Conservation (phyloP, 2,888 invertebrate species). For the Microctonus hyperodae region DNA sequence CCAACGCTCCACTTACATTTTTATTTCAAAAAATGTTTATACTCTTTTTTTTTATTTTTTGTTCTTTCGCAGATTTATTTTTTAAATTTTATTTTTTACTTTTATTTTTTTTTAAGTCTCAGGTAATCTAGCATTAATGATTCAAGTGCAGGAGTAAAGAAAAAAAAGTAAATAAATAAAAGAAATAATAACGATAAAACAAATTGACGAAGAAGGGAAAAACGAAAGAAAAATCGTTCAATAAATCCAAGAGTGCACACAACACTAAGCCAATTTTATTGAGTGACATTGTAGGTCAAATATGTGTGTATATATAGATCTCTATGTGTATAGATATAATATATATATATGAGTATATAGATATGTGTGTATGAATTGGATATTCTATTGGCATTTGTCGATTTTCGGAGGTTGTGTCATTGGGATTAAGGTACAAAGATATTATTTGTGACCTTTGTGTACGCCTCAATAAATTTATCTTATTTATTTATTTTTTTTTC, state of each 20-base stretch:
- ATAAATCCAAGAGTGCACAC: background rate
- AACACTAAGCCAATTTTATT: background rate
- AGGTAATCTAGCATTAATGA: background rate
- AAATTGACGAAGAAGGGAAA: background rate
- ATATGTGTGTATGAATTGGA: background rate
- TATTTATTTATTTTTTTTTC: background rate
- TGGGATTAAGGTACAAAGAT: background rate
- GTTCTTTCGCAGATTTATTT: too few species aligned
- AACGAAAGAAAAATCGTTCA: background rate
- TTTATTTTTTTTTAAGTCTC: background rate
- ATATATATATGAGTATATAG: background rate
- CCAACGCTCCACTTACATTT: background rate
- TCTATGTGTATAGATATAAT: background rate
- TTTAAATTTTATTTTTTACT: background rate
- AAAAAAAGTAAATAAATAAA: too few species aligned
- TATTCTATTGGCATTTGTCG: background rate
- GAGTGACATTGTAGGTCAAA: constrained; percentile 8
- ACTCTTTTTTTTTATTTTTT: background rate
- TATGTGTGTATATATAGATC: background rate
- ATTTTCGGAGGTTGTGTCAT: background rate
- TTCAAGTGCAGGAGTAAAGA: constrained; percentile 1
- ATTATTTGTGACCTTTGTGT: background rate
- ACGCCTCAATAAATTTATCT: background rate
- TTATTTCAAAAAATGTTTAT: background rate
- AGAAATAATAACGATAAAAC: too few species aligned